Conservation (phyloP, 2,888 invertebrate genomes). For the Napeogenes inachia region DNA sequence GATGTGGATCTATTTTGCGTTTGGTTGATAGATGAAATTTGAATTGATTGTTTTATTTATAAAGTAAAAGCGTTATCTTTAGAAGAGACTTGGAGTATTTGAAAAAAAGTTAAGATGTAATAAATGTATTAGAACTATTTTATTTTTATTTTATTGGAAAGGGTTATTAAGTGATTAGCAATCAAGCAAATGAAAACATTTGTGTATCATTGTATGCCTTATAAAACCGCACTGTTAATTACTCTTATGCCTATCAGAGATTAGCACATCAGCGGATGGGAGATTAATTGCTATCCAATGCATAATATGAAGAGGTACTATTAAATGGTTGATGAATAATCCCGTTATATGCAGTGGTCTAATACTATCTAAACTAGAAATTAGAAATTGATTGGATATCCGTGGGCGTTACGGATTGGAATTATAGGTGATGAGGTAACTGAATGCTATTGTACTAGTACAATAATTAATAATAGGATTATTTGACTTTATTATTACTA, state of each 20-base stretch:
- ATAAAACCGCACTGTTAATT: slow-evolving; percentile 43
- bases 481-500: too few relatives aligned
- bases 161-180: not conserved
- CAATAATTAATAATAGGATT: not conserved
- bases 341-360: slow-evolving; percentile 17
- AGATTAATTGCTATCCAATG: slow-evolving; percentile 52
- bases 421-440: not conserved
- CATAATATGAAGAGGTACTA: slow-evolving; percentile 35
- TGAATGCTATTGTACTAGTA: not conserved
- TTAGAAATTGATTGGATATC: slow-evolving; percentile 4
- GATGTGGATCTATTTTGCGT: not conserved
- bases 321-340: slow-evolving; percentile 33
- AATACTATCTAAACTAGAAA: slow-evolving; percentile 6
- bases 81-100: too few relatives aligned
- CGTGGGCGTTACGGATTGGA: not conserved
- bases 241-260: slow-evolving; percentile 59
- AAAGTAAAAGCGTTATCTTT: not conserved
- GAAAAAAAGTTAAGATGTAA: too few relatives aligned
- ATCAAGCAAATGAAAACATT: slow-evolving; percentile 3
- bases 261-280: slow-evolving; percentile 49
- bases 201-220: slow-evolving; percentile 12
- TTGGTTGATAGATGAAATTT: not conserved
- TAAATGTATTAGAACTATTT: not conserved
- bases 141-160: not conserved
- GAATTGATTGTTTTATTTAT: not conserved